Base-by-base conservation (phyloP, 2,888 invertebrate genomes). In the Bibio marci region DNA sequence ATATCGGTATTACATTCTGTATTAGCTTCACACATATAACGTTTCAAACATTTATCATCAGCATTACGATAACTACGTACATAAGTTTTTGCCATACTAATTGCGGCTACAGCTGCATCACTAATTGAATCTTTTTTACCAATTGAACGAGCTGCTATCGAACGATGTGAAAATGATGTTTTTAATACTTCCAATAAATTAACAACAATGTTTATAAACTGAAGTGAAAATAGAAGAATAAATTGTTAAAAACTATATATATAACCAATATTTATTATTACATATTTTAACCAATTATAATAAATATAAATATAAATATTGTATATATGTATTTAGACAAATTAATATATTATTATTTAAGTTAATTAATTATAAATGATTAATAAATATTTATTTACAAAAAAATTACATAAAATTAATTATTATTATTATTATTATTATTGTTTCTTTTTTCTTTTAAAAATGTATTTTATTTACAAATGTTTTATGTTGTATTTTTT, bases 191-290 rank as follows among this genome's bases (percentile, higher is more conserved):
- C 90, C 66, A 91, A 65, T 33, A 91, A 75, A 59, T 86, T 86
- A 55, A 88, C 79, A 39, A 88, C 82, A 66, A 90, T 85, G 69
- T 81, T 85, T 67, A 90, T 83, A 67, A 90, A 85, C 88, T 90
- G 68, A 50, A 54, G 48, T 54, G 47, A 54, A 54, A 55, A 57
- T 58, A 56, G n/a, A n/a, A n/a, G n/a, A n/a, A n/a, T n/a, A n/a
- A n/a, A n/a, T n/a, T n/a, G n/a, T n/a, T n/a, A n/a, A n/a, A n/a
- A n/a, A n/a, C n/a, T n/a, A n/a, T n/a, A n/a, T n/a, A n/a, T n/a
- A n/a, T n/a, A 48, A 56, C 59, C 63, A 25, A 15, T 30, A 39
- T 39, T 32, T 33, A 25, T 34, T 17, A 30, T 13, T 36, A 36
- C 36, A 36, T 14, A n/a, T 19, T 22, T 15, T 30, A 12, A 10